Evolutionary conservation across 92 coral and sea anemone genomes (phyloP), one percentile per base, ranked within the genome.

Genomic region (Bergia sp.): DNA sequence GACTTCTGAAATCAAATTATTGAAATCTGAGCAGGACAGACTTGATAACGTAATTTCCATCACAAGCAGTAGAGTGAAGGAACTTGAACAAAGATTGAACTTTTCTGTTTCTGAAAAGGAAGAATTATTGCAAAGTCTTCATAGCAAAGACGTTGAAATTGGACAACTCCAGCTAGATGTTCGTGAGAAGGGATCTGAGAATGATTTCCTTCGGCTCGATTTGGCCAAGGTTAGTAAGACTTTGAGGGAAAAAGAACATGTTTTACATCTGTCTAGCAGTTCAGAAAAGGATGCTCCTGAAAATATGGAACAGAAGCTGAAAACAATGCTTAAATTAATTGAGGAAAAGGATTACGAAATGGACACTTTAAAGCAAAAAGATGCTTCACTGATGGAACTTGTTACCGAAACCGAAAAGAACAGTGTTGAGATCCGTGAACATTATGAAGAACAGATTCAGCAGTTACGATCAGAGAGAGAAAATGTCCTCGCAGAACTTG

Each of bases 341-440:
- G 95, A 93, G 78, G 99, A 92, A 57, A 97, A 97, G 42, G 99
- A 97, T 72, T 95, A 95, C 77, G 99, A 97, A 78, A 94, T 97
- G 64, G 92, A 92, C 9, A 98, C 99, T 21, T 90, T 97, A 61
- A 97, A 91, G 86, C 96, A 94, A 61, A 97, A 95, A 38, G 95
- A 97, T 74, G 98, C 95, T 67, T 97, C 99, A 1, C 82, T 97
- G 89, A 87, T 97, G 29, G 94, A 92, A 7, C 92, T 94, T 12
- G 96, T 97, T n/a, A 94, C 93, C 66, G 96, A 88, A 41, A 97
- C 94, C 37, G 99, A 97, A 23, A 90, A 86, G 58, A 88, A 74
- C 37, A 88, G 85, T 42, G 85, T 66, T 64, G 94, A 90, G 12
- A 90, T 93, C 0, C 86, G 85, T 55, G 97, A 95, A 45, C 94